Conservation (phyloP, 2,797 vertebrate genomes). For the Austrolebias charrua region DNA sequence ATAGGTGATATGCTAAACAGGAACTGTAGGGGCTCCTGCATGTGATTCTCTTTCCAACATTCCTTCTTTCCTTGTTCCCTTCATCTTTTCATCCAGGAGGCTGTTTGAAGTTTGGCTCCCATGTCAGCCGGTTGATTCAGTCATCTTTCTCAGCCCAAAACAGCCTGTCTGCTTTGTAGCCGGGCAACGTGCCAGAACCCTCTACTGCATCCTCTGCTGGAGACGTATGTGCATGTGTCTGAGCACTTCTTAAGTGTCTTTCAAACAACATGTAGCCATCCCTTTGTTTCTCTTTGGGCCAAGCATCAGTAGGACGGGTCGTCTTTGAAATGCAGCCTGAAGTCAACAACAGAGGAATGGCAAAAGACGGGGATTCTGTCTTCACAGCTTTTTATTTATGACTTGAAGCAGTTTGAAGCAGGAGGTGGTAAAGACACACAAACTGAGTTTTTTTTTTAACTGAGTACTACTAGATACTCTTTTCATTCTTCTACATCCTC, state of each 20-base stretch:
- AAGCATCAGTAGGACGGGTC: constrained; percentile 22
- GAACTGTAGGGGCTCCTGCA: constrained; percentile 28
- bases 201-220: constrained; percentile 19
- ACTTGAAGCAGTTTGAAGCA: constrained; percentile 25
- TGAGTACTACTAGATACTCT: constrained; percentile 19
- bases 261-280: constrained; percentile 28
- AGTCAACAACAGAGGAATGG: constrained; percentile 15
- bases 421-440: neutral
- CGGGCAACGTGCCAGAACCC: constrained; percentile 7
- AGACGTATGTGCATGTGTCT: constrained; percentile 17
- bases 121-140: constrained; percentile 17
- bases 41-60: constrained; percentile 25
- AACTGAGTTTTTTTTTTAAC: constrained; percentile 9
- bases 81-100: constrained; percentile 47
- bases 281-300: constrained; percentile 23
- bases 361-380: constrained; percentile 15
- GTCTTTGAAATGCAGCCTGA: constrained; percentile 55
- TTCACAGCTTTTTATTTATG: constrained; percentile 24
- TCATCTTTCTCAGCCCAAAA: constrained; percentile 38
- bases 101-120: constrained; percentile 56
- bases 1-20: constrained; percentile 56
- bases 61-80: constrained; percentile 30
- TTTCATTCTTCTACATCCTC: constrained; percentile 5
- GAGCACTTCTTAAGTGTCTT: constrained; percentile 32
- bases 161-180: constrained; percentile 59